Percentiles rank a stretch among this genome's conserved stretches.
phyloP scores from a whole-genome alignment of 2,797 vertebrate species.

The Danio aesculapii region DNA sequence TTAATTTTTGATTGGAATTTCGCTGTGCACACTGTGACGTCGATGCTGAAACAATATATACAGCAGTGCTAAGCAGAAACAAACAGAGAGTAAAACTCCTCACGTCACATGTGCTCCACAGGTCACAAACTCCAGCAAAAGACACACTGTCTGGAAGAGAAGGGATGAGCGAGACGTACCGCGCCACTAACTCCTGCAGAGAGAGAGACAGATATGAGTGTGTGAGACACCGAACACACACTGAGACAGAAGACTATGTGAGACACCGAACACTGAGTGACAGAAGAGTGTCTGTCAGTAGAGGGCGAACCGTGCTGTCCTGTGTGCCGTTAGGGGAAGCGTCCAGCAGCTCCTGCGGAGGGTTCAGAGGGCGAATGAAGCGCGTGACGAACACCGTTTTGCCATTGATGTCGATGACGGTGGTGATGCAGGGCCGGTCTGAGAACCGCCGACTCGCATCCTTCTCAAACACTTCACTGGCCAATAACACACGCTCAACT shows the following conservation, averaged over 20 bases:
- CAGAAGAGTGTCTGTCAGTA: neutral
- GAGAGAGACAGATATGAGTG: constrained; percentile 1
- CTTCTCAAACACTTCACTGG: constrained; percentile 86
- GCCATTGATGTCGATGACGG: constrained; percentile 90
- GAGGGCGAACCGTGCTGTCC: constrained; percentile 79
- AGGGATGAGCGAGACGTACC: constrained; percentile 92
- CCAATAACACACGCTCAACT: constrained; percentile 88
- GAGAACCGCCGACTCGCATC: constrained; percentile 83
- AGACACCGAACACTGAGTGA: neutral
- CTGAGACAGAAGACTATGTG: too few species aligned
- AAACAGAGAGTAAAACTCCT: constrained; percentile 64
- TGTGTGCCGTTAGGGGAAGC: constrained; percentile 74
- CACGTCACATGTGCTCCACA: constrained; percentile 97
- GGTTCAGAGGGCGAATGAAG: constrained; percentile 88
- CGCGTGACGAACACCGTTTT: constrained; percentile 92
- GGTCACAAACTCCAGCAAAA: constrained; percentile 89
- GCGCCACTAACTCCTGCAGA: constrained; percentile 85
- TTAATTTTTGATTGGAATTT: too few species aligned
- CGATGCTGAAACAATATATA: too few species aligned
- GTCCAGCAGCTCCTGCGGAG: constrained; percentile 88
- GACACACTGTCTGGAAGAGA: constrained; percentile 91
- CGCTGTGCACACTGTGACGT: too few species aligned
- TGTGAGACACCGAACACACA: too few species aligned
- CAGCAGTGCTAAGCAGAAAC: neutral
- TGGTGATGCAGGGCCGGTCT: constrained; percentile 86